Percentiles rank a stretch among this genome's conserved stretches.
Evolutionary conservation across 2,888 invertebrate species (phyloP).

Genomic region (Drosophila conformis): DNA sequence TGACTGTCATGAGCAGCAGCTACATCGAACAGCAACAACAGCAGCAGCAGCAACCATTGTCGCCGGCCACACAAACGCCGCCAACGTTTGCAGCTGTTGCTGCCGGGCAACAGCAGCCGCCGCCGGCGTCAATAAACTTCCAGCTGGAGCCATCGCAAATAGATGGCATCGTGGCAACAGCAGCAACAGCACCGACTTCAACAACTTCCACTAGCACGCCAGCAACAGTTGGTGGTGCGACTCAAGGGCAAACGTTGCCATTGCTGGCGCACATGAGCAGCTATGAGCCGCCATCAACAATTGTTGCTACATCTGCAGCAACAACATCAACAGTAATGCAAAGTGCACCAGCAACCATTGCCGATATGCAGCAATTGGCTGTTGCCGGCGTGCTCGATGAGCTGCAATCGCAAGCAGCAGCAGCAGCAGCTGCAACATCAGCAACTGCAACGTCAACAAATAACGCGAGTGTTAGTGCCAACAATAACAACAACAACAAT

Average conservation of each 20-base stretch:
- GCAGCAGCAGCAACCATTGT: conserved; percentile 61
- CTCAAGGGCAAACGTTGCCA: conserved; percentile 81
- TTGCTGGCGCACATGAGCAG: conserved; percentile 77
- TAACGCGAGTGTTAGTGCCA: conserved; percentile 82
- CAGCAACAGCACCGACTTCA: conserved; percentile 78
- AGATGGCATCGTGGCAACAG: conserved; percentile 69
- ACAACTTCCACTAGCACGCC: conserved; percentile 72
- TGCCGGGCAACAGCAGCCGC: conserved; percentile 57
- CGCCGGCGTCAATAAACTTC: conserved; percentile 47
- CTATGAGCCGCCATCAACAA: conserved; percentile 46
- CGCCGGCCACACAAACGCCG: conserved; percentile 70
- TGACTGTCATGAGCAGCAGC: conserved; percentile 86
- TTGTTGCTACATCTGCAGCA: conserved; percentile 52
- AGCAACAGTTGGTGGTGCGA: conserved; percentile 42
- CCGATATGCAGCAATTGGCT: conserved; percentile 75
- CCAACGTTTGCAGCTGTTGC: conserved; percentile 76
- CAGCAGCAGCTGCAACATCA: conserved; percentile 39
- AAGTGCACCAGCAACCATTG: conserved; percentile 82
- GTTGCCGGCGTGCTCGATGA: conserved; percentile 53
- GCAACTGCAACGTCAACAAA: conserved; percentile 66
- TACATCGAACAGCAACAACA: conserved; percentile 55
- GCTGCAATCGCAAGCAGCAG: conserved; percentile 38
- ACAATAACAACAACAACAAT: conserved; percentile 41
- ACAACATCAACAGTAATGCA: conserved; percentile 51
- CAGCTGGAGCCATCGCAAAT: conserved; percentile 79